Conservation (phyloP, 2,888 invertebrate species). For the Cristatella mucedo region DNA sequence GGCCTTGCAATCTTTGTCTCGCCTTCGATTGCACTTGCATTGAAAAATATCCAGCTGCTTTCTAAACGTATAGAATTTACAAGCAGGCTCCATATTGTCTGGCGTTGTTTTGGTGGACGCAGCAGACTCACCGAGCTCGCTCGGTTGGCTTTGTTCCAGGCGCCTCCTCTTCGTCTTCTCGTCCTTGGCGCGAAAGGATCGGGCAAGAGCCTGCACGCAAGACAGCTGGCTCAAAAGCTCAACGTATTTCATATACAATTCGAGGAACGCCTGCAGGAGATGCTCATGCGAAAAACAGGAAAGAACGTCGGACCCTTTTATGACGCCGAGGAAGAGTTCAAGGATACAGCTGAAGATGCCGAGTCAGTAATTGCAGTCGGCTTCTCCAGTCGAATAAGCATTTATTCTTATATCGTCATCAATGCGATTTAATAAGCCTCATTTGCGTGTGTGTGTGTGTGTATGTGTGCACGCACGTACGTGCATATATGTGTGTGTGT, state of each 20-base stretch:
- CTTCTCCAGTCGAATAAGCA: not conserved
- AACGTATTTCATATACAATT: constrained; percentile 39
- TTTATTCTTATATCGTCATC: not conserved
- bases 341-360: constrained; percentile 9
- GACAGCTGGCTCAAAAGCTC: constrained; percentile 30
- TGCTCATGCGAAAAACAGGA: constrained; percentile 36
- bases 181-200: constrained; percentile 33
- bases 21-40: too few species aligned
- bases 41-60: too few species aligned
- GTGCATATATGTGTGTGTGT: too few species aligned
- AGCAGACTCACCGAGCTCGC: too few species aligned
- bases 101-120: too few species aligned
- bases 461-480: too few species aligned
- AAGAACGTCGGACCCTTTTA: constrained; percentile 33
- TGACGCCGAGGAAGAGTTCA: constrained; percentile 17
- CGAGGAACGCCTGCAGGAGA: constrained; percentile 35
- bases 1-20: too few species aligned
- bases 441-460: too few species aligned
- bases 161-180: constrained; percentile 31
- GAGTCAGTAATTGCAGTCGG: constrained; percentile 8
- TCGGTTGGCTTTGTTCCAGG: constrained; percentile 17
- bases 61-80: too few species aligned
- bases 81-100: too few species aligned
- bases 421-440: not conserved
- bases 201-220: constrained; percentile 34